These are phyloP conservation scores for Drosophila hydei DNA, from an alignment of 1,140 invertebrate genomes.

Conservation along the genomic window DNA sequence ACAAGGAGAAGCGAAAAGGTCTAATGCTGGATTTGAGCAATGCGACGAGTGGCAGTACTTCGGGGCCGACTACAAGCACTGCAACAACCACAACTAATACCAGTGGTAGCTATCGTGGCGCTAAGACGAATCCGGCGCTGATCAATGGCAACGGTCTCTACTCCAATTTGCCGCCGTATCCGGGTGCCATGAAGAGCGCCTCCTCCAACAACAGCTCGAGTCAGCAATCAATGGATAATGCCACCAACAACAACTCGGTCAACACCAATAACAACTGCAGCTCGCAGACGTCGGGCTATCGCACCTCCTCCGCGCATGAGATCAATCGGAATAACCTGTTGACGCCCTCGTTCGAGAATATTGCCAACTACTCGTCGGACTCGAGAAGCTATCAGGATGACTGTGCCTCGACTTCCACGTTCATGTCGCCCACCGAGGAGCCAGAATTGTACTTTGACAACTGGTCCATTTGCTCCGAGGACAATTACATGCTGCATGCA, in stretches of 20 bases:
- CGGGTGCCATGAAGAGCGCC: slow-evolving; percentile 64
- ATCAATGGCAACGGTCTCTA: slow-evolving; percentile 75
- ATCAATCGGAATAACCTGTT: slow-evolving; percentile 82
- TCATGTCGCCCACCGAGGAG: slow-evolving; percentile 87
- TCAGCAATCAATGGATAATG: slow-evolving; percentile 68
- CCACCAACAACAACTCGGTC: slow-evolving; percentile 70
- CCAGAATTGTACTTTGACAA: slow-evolving; percentile 87
- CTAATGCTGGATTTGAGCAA: slow-evolving; percentile 88
- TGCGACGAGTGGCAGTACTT: slow-evolving; percentile 8
- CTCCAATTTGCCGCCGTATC: slow-evolving; percentile 77
- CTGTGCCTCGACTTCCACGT: slow-evolving; percentile 80
- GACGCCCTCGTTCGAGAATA: slow-evolving; percentile 81
- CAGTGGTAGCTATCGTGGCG: slow-evolving; percentile 54
- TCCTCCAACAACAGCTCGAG: slow-evolving; percentile 76
- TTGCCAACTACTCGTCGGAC: slow-evolving; percentile 83
- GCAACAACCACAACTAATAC: slow-evolving; percentile 32
- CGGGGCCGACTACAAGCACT: slow-evolving; percentile 61
- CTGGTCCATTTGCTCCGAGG: slow-evolving; percentile 88
- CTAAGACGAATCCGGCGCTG: slow-evolving; percentile 51
- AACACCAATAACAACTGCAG: slow-evolving; percentile 75
- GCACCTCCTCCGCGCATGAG: slow-evolving; percentile 84
- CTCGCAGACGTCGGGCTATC: slow-evolving; percentile 76
- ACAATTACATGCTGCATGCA: slow-evolving; percentile 78
- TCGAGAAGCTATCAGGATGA: slow-evolving; percentile 81
- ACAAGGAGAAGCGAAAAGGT: slow-evolving; percentile 84